These are phyloP conservation scores for Harpalus rufipes DNA, from an alignment of 2,888 invertebrate species.

Conservation along the genomic window DNA sequence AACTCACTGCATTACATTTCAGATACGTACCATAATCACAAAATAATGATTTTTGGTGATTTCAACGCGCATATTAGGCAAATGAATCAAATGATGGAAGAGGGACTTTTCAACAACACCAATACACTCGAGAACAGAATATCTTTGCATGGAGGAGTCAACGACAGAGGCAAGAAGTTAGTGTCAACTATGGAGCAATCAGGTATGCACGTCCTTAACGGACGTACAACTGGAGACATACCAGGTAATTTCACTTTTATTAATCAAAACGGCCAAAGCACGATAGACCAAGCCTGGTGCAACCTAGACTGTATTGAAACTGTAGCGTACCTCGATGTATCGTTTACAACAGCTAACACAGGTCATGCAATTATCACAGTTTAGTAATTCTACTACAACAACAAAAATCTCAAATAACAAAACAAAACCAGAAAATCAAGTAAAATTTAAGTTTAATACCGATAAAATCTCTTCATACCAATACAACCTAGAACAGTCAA, in stretches of 20 bases:
- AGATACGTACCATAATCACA: background rate
- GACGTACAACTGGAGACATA: background rate
- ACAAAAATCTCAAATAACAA: background rate
- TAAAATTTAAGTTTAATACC: too few species aligned
- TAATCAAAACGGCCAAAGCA: background rate
- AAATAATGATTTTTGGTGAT: background rate
- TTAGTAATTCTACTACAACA: background rate
- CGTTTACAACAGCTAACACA: background rate
- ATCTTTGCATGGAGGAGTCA: background rate
- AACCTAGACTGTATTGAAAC: background rate
- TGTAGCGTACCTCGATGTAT: background rate
- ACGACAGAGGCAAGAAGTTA: background rate
- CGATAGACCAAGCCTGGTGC: background rate
- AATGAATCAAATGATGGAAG: background rate
- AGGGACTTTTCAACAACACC: background rate
- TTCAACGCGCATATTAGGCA: slow-evolving; percentile 10
- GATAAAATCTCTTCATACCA: too few species aligned
- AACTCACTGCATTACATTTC: background rate
- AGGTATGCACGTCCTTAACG: background rate
- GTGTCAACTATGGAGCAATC: background rate
- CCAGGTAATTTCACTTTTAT: background rate
- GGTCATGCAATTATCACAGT: background rate
- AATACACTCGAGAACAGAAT: slow-evolving; percentile 3
- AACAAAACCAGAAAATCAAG: background rate
- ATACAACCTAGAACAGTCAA: too few species aligned